Base-by-base conservation (phyloP, 1,140 invertebrate species). In the Drosophila santomea region DNA sequence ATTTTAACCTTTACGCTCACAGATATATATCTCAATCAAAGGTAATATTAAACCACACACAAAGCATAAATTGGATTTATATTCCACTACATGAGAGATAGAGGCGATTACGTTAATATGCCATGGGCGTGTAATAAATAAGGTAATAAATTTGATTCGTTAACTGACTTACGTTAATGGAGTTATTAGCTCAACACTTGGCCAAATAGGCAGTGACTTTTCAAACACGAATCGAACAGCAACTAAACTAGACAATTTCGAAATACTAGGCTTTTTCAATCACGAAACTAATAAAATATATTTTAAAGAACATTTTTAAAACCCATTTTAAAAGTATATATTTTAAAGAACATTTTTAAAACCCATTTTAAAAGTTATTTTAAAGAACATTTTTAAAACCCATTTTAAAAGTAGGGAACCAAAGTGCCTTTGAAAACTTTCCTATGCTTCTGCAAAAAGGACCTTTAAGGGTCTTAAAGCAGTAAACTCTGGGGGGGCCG, bases 401-500 rank as follows among this genome's bases (percentile, higher is more conserved):
- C 17, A 32, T 32, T 32, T 32, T 8, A 32, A 32, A 32, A 2
- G 20, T 2, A 32, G 7, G 32, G 7, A 8, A 32, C 2, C 7
- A 32, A 43, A 43, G 15, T 8, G 12, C 7, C 23, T 25, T n/a
- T 17, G 17, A 60, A 23, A 41, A 20, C 35, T 20, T 62, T 20
- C 14, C 23, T 32, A 17, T 63, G 55, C 15, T 36, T 6, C 12
- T 47, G 47, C 25, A 41, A 25, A 4, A 17, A n/a, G 12, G 43
- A 57, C 64, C 67, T 57, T 57, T 41, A 71, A 71, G 44, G 47
- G 44, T 15, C 64, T 72, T 72, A 71, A 72, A 72, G 66, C 15
- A 54, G 10, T 44, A 28, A 55, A 15, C 10, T 39, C 60, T 35
- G 48, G 32, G 36, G 39, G 39, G 43, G 4, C 14, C 12, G 52